Percentiles rank a stretch among this genome's conserved stretches.
Evolutionary conservation across 1,140 invertebrate genomes (phyloP).

Genomic region (Zaprionus tsacasi): DNA sequence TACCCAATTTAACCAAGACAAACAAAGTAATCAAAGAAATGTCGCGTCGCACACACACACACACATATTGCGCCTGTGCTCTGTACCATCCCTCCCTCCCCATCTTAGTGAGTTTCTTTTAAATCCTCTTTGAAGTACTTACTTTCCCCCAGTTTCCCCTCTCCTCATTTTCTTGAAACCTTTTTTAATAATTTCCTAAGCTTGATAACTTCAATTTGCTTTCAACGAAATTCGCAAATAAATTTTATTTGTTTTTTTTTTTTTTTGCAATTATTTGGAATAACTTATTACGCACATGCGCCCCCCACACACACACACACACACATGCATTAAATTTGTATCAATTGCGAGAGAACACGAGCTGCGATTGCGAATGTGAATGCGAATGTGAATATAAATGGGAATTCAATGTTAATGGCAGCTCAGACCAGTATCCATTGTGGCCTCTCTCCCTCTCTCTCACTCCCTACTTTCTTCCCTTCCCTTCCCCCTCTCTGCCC

Average conservation of each 20-base stretch:
- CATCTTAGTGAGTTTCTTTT: background rate
- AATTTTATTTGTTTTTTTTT: background rate
- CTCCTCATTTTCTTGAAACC: background rate
- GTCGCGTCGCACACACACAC: background rate
- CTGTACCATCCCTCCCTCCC: too few relatives aligned
- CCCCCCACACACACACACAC: background rate
- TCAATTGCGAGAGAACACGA: constrained; percentile 10
- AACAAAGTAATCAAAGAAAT: constrained; percentile 12
- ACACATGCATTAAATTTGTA: constrained; percentile 29
- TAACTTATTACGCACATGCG: constrained; percentile 8
- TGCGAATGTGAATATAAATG: constrained; percentile 30
- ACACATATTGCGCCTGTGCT: too few relatives aligned
- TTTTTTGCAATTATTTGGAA: constrained; percentile 16
- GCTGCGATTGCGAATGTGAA: constrained; percentile 3
- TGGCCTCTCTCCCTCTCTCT: background rate
- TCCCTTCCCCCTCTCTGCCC: background rate
- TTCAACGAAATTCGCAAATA: background rate
- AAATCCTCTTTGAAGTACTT: constrained; percentile 1
- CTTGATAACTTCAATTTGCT: background rate
- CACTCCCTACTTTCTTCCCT: background rate
- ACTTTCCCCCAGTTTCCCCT: background rate
- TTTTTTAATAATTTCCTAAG: constrained; percentile 4
- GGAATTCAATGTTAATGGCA: constrained; percentile 40
- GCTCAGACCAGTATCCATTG: constrained; percentile 9
- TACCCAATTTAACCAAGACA: background rate